Conservation (phyloP, 92 coral and sea anemone genomes). For the Phenganax subtilis region DNA sequence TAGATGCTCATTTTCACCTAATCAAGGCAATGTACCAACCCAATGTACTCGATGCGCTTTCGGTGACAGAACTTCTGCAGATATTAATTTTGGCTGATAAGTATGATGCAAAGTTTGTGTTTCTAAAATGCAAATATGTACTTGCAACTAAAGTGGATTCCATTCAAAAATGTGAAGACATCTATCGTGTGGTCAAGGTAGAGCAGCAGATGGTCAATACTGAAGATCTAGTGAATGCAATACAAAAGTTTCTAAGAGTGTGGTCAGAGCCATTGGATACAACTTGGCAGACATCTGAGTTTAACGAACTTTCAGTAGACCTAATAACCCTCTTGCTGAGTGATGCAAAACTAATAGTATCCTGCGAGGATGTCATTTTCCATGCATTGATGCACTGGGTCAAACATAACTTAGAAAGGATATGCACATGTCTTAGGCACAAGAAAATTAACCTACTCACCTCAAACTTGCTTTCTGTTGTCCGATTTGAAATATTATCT, state of each 20-base stretch:
- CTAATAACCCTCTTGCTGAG: not conserved
- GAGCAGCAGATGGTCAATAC: not conserved
- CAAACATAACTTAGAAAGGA: not conserved
- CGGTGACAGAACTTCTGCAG: not conserved
- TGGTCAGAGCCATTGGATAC: conserved; percentile 77
- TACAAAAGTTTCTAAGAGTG: conserved; percentile 53
- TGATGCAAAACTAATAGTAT: not conserved
- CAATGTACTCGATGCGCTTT: not conserved
- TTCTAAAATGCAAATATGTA: conserved; percentile 3
- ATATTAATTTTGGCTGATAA: not conserved
- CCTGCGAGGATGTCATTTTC: not conserved
- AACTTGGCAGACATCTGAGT: conserved; percentile 76
- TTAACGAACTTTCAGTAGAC: conserved; percentile 9
- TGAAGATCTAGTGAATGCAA: not conserved
- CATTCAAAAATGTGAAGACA: not conserved
- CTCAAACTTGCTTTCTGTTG: not conserved
- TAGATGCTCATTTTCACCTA: not conserved
- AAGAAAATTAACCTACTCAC: not conserved
- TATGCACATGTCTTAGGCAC: not conserved
- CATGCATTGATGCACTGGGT: not conserved
- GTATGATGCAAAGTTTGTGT: conserved; percentile 15
- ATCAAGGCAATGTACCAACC: conserved; percentile 6
- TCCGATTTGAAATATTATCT: not conserved
- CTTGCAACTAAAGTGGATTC: not conserved
- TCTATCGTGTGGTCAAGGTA: not conserved